A percentile compares a stretch with the other conserved stretches of the same genome.
phyloP scores from a whole-genome alignment of 2,797 vertebrate genomes.

The Lepus townsendii region DNA sequence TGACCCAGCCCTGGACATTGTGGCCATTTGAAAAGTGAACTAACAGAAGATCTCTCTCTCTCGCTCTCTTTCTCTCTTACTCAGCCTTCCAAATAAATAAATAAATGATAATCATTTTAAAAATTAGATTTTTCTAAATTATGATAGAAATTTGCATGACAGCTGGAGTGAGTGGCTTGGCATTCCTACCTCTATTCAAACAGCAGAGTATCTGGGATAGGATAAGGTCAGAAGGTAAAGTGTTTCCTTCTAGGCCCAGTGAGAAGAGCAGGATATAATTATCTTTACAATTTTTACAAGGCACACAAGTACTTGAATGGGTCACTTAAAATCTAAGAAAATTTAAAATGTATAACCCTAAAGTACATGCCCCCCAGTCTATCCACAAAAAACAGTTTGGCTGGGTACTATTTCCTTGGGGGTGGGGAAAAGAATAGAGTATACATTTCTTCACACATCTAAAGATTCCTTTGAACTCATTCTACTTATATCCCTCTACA shows the following conservation, averaged over 20 bases:
- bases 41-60: too few species aligned
- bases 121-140: not conserved
- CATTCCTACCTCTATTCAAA: not conserved
- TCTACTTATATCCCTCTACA: slow-evolving; percentile 64
- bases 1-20: too few species aligned
- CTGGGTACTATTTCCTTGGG: slow-evolving; percentile 66
- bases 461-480: slow-evolving; percentile 75
- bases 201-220: not conserved
- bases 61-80: too few species aligned
- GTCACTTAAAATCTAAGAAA: slow-evolving; percentile 67
- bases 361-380: slow-evolving; percentile 9
- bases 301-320: slow-evolving; percentile 30
- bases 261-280: slow-evolving; percentile 50
- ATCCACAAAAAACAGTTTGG: slow-evolving; percentile 57
- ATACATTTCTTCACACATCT: slow-evolving; percentile 76
- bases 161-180: not conserved
- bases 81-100: too few species aligned
- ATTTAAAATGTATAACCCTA: slow-evolving; percentile 36
- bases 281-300: slow-evolving; percentile 52
- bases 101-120: not conserved
- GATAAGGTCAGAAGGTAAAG: not conserved
- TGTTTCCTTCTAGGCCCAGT: not conserved
- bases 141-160: not conserved
- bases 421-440: slow-evolving; percentile 23
- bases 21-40: too few species aligned